Evolutionary conservation across 2,888 invertebrate genomes (phyloP), one percentile per base, ranked within the genome.

Genomic region (Netelia inedita): DNA sequence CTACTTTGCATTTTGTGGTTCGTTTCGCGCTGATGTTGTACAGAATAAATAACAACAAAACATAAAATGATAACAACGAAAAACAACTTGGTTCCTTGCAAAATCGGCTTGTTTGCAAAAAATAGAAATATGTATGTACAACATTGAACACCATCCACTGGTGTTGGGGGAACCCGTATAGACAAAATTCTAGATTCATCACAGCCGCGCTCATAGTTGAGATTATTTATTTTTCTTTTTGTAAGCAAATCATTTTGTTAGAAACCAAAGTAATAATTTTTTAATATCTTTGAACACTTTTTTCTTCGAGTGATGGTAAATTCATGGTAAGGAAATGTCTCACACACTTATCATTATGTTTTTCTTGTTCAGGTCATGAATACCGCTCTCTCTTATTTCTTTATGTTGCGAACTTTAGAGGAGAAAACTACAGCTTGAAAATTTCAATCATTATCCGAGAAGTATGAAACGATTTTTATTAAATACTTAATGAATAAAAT

Each of bases 361-460:
- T 14, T 14, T 46, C 14, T 11, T 46, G 8, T 68, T 8, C 19
- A 68, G 68, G 46, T 43, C 16, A 1, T 41, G 6, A 68, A 68
- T 50, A 68, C 68, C 14, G 14, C 68, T 10, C 50, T 68, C 8
- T 68, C 68, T 0, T 68, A 68, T 43, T 68, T 68, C 50, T 68
- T 68, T 16, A 41, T 68, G 14, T 2, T 68, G 19, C 16, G 50
- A 68, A 68, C 82, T 9, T 28, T 85, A 23, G 79, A 79, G 19
- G 82, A 83, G 11, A 9, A 43, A 16, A 23, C 41, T 53, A 68
- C 5, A 14, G n/a, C n/a, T 73, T 23, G n/a, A 59, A 69, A 14
- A 28, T 35, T 11, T 57, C 2, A 3, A 41, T 55, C 14, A 55
- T 35, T 11, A 21, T 68, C 1, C 57, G 65, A 11, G 50, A n/a